Base-by-base conservation (phyloP, 2,888 invertebrate genomes). In the Cactoblastis cactorum region DNA sequence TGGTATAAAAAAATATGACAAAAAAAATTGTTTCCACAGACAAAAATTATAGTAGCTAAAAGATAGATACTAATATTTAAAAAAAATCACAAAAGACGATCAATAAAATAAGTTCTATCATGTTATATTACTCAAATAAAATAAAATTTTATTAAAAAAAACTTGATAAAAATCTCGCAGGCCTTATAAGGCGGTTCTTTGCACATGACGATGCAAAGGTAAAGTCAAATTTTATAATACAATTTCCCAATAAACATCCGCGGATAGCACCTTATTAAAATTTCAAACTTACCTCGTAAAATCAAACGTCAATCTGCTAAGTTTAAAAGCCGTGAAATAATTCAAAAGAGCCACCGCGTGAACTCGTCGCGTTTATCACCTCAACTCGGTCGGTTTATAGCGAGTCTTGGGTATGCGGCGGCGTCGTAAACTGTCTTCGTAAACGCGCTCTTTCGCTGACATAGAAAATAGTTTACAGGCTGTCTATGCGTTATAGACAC, bases 401-500 rank as follows among this genome's bases (percentile, higher is more conserved):
- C 66, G 61, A 60, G 63, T 65, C 63, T 54, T 62, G 58, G 59
- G 41, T 43, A 59, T 62, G 67, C 64, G 63, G 62, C 56, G 52
- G 62, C 59, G 54, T 57, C 69, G 71, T 80, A 80, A 79, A 82
- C 68, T 65, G 57, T 54, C 67, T 74, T 74, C 74, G 78, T 83
- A 82, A 83, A 80, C 73, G 76, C 71, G 75, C 74, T 78, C 79
- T 84, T 84, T 83, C 72, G 86, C 84, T 84, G 86, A 86, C 85
- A 83, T 78, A 81, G 83, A 82, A 85, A 86, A 85, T 85, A 85
- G 86, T 86, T 85, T 84, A 85, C 79, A 81, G 74, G 79, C 76
- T 61, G 74, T 78, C 76, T 78, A 59, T 63, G 69, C 73, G 69
- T 75, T 71, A 77, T 73, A 71, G 70, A 71, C 69, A 69, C 70